These are phyloP conservation scores for Australoheros facetus DNA, from an alignment of 2,797 vertebrate genomes.

Conservation along the genomic window DNA sequence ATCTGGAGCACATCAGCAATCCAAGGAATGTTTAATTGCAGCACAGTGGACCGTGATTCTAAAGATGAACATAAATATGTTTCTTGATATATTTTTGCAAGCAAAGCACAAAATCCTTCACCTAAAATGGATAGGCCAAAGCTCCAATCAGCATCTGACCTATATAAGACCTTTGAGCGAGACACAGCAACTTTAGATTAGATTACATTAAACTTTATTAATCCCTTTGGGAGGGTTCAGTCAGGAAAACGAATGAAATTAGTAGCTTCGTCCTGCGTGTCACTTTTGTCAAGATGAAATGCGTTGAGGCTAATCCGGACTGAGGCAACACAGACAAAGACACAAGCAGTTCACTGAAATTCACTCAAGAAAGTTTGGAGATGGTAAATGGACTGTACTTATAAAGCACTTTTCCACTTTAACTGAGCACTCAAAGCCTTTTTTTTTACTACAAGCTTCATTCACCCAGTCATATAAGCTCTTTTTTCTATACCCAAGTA, in stretches of 20 bases:
- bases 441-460: not conserved
- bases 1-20: constrained; percentile 5
- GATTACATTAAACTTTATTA: no score
- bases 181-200: no score
- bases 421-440: not conserved
- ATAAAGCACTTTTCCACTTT: not conserved
- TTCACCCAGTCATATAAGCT: not conserved
- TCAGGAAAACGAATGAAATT: no score
- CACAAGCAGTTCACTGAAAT: not conserved
- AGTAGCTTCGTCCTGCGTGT: not conserved
- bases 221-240: no score
- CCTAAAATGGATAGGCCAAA: no score
- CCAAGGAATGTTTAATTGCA: constrained; percentile 18
- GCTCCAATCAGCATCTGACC: no score
- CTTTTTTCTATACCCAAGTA: not conserved
- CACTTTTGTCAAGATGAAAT: not conserved
- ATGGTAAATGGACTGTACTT: not conserved
- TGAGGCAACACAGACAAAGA: not conserved
- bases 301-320: not conserved
- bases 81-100: constrained; percentile 12
- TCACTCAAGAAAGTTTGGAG: not conserved
- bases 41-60: not conserved
- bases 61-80: constrained; percentile 20
- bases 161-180: no score
- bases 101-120: not conserved